Percentiles rank a stretch among this genome's conserved stretches.
Evolutionary conservation across 1,140 invertebrate species (phyloP).

Genomic region (Charaxes varanes): DNA sequence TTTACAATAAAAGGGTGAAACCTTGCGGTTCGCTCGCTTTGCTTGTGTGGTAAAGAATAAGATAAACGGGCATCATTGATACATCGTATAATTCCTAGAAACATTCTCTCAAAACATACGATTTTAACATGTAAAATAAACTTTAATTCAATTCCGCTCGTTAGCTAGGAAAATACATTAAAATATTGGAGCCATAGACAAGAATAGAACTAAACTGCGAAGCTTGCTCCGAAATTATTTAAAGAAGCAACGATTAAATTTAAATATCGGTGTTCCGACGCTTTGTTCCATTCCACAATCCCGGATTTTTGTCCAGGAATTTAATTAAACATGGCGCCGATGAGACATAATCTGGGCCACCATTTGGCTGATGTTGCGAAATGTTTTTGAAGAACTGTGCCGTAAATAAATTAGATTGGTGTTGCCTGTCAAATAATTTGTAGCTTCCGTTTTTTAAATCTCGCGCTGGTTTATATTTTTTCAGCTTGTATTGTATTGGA

Average conservation of each 20-base stretch:
- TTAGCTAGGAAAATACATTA: no score
- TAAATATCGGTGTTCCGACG: neutral
- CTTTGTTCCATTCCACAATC: constrained; percentile 10
- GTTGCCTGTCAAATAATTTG: constrained; percentile 12
- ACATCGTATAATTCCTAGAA: no score
- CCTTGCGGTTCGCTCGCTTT: no score
- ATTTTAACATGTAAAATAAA: no score
- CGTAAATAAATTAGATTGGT: constrained; percentile 16
- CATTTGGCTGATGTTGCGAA: constrained; percentile 10
- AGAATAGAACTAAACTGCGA: no score
- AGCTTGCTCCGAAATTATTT: neutral
- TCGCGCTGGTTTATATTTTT: constrained; percentile 1
- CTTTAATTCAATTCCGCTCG: no score
- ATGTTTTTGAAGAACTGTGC: constrained; percentile 10
- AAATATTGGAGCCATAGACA: no score
- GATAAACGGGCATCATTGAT: no score
- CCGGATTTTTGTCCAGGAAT: constrained; percentile 7
- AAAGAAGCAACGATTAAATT: constrained; percentile 8
- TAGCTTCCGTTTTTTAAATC: constrained; percentile 9
- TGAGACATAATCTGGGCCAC: constrained; percentile 15
- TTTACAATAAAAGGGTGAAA: no score
- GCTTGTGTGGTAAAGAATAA: no score
- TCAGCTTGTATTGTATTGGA: no score
- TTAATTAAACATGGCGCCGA: constrained; percentile 17
- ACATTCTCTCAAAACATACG: no score